phyloP scores from a whole-genome alignment of 2,113 vertebrate species.

The Madoqua kirkii region DNA sequence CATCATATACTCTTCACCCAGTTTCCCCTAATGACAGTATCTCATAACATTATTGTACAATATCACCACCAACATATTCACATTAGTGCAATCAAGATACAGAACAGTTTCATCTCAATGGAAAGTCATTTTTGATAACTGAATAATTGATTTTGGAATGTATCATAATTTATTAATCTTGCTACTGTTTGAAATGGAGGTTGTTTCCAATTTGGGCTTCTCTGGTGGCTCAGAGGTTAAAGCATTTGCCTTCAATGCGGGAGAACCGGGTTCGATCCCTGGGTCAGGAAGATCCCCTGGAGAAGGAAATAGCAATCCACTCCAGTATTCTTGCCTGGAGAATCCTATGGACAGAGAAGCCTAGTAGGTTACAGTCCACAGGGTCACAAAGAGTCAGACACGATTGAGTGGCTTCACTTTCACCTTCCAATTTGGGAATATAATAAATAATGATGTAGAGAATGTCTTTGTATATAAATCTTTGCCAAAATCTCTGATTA shows the following conservation, averaged over 20 bases:
- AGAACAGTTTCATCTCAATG: background rate
- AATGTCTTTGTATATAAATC: background rate
- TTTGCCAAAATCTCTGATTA: background rate
- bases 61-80: background rate
- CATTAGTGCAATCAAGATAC: background rate
- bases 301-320: too few relatives aligned
- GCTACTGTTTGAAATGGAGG: background rate
- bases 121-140: background rate
- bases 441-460: background rate
- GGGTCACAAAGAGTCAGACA: too few relatives aligned
- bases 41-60: background rate
- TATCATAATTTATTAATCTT: background rate
- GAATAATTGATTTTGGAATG: background rate
- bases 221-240: too few relatives aligned
- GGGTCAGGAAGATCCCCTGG: too few relatives aligned
- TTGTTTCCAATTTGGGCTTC: background rate
- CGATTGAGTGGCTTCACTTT: too few relatives aligned
- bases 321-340: too few relatives aligned
- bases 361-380: too few relatives aligned
- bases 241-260: too few relatives aligned
- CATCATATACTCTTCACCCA: background rate
- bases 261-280: too few relatives aligned
- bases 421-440: background rate
- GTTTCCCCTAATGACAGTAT: background rate
- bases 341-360: too few relatives aligned